Evolutionary conservation across 2,113 vertebrate species (phyloP).

Genomic region (Centropristis striata): DNA sequence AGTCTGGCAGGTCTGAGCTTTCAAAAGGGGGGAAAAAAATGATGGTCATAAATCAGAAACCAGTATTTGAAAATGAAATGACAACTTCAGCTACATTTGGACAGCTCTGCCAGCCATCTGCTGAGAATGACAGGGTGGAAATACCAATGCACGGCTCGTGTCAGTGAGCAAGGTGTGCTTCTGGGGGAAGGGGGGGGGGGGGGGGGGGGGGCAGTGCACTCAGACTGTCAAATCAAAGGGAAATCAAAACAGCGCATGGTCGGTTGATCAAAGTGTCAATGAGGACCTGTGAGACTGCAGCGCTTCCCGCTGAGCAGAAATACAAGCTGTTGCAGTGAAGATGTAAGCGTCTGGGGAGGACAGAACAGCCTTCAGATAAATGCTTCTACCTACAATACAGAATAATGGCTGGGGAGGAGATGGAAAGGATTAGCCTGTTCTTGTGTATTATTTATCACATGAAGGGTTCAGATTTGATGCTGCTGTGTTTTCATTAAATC

Average conservation of each 20-base stretch:
- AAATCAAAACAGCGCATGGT: slow-evolving; percentile 69
- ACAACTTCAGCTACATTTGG: slow-evolving; percentile 55
- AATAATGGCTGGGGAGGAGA: slow-evolving; percentile 14
- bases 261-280: slow-evolving; percentile 65
- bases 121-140: slow-evolving; percentile 54
- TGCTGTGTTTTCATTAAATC: slow-evolving; percentile 25
- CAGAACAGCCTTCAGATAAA: slow-evolving; percentile 34
- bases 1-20: slow-evolving; percentile 54
- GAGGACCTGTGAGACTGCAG: slow-evolving; percentile 47
- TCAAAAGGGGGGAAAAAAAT: slow-evolving; percentile 17
- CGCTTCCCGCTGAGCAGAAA: slow-evolving; percentile 46
- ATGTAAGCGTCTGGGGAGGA: slow-evolving; percentile 41
- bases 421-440: slow-evolving; percentile 8
- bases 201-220: not conserved
- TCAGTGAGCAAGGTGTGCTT: slow-evolving; percentile 59
- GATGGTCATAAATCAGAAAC: slow-evolving; percentile 65
- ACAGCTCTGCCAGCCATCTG: slow-evolving; percentile 26
- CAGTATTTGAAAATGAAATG: slow-evolving; percentile 56
- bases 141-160: slow-evolving; percentile 43
- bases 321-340: slow-evolving; percentile 46
- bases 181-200: not conserved
- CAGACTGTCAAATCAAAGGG: slow-evolving; percentile 71
- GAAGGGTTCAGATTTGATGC: not conserved
- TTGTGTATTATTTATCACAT: slow-evolving; percentile 37
- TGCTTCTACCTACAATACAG: not conserved